Evolutionary conservation across 35 echinoderm and acorn worm species (phyloP), one percentile per base, ranked within the genome.

Genomic region (Strongylocentrotus purpuratus): DNA sequence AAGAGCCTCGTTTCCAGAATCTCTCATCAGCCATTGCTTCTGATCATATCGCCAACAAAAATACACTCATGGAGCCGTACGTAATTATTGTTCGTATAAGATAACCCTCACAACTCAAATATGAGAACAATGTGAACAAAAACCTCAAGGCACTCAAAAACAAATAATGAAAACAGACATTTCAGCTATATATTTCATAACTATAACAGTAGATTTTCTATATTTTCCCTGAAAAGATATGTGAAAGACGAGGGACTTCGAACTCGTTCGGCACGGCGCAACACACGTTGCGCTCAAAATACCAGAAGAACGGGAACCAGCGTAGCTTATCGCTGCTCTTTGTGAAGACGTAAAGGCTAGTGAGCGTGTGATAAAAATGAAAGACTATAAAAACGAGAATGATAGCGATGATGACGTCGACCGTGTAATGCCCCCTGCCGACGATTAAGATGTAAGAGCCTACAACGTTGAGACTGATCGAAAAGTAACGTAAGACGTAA

Each of bases 331-430:
- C 28, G 65, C 65, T 78, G 65, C 65, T 78, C 2, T n/a, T 78
- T 78, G 65, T 78, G 20, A 78, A 78, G 65, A 78, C 65, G 65
- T 78, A 78, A 28, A 78, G 65, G 65, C 65, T 78, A 78, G 65
- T 78, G 65, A 78, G 65, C 20, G 65, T 28, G 65, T 78, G 65
- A n/a, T 78, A 78, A 78, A 22, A 78, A 28, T 78, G 65, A 78
- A 78, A 78, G 65, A 78, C 65, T 2, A 78, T 18, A 22, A 78
- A 78, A 78, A 78, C 65, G 25, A 78, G 65, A n/a, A 78, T 78
- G 18, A 78, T n/a, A 78, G 65, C 65, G 20, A 78, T 78, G 25
- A 78, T 78, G 65, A 78, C 65, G 65, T 78, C 65, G 20, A 78
- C 65, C 65, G 65, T 78, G 65, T 78, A 78, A 18, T 78, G 65